Base-by-base conservation (phyloP, 2,113 vertebrate species). In the Dendropsophus ebraccatus region DNA sequence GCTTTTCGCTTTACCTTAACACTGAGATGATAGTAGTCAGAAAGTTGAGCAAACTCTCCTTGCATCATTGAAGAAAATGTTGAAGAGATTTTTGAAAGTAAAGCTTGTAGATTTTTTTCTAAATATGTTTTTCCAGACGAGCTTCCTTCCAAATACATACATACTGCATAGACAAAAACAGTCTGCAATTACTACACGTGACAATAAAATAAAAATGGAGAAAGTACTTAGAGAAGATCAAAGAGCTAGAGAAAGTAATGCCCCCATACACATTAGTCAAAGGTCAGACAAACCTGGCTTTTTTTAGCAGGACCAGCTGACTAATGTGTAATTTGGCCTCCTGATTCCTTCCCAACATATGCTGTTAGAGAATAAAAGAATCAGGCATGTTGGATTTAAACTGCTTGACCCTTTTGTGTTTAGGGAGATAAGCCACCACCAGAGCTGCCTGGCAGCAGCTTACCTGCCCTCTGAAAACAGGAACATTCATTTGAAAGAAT, bases 91-190 rank as follows among this genome's bases (percentile, higher is more conserved):
- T 91, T 90, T 28, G 35, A 67, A 90, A 97, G 90, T 83, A 97
- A 89, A 0, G 0, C 65, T 37, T 47, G 65, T 72, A 90, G 89
- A 10, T 90, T 91, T 52, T 89, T 90, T 73, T 0, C 90, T 90
- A 94, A 95, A 86, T 94, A 90, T 41, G 93, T 90, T 62, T 90
- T 92, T 16, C 95, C 95, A 82, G 92, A 81, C 23, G 56, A 47
- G 83, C 95, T 96, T 88, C 95, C 94, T 88, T 97, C 96, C 79
- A 97, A 32, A 86, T 95, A 95, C 94, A 96, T 94, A 87, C 94
- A 95, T 32, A 92, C 97, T 98, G 87, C 0, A 0, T 32, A 72
- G 21, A 74, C n/a, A 60, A 58, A 72, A 58, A 72, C 10, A 60
- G 23, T 11, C 1, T 45, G n/a, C 4, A 41, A 45, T 35, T 23